These are phyloP conservation scores for Cephus spinipes DNA, from an alignment of 2,888 invertebrate genomes.

Conservation along the genomic window DNA sequence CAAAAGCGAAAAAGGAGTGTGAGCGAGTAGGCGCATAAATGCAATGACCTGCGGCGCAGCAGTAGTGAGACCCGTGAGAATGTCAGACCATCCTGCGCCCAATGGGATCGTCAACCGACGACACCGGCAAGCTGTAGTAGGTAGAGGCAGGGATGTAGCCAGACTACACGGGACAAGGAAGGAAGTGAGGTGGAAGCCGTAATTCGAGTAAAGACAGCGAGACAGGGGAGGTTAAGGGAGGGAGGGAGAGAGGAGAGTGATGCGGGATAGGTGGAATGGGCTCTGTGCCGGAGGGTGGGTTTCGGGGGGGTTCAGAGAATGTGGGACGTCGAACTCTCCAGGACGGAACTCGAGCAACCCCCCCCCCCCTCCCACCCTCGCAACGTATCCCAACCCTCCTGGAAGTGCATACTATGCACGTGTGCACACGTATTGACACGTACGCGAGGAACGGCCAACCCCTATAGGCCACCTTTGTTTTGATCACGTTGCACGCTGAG, in stretches of 20 bases:
- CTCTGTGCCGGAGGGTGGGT: conserved; percentile 16
- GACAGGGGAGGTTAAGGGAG: conserved; percentile 20
- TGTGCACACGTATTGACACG: conserved; percentile 12
- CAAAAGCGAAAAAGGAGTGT: too few relatives aligned
- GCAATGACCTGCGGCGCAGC: too few relatives aligned
- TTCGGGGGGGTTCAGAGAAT: conserved; percentile 44
- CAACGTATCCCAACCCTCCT: conserved; percentile 12
- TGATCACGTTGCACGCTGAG: conserved; percentile 29
- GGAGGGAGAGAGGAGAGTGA: conserved; percentile 11
- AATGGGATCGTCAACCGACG: too few relatives aligned
- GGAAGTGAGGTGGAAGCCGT: too few relatives aligned
- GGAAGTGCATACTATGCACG: conserved; percentile 28
- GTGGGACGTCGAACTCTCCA: conserved; percentile 57
- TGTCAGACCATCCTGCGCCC: too few relatives aligned
- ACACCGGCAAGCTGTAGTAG: too few relatives aligned
- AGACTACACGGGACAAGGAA: too few relatives aligned
- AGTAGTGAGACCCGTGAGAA: too few relatives aligned
- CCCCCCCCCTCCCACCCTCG: background rate
- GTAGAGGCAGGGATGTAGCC: too few relatives aligned
- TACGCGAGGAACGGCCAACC: conserved; percentile 6
- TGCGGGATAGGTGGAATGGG: conserved; percentile 17
- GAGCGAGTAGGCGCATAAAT: too few relatives aligned
- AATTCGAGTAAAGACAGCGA: conserved; percentile 7
- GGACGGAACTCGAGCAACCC: conserved; percentile 16
- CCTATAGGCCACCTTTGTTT: conserved; percentile 33